phyloP scores from a whole-genome alignment of 2,113 vertebrate genomes.

The Cervus canadensis region DNA sequence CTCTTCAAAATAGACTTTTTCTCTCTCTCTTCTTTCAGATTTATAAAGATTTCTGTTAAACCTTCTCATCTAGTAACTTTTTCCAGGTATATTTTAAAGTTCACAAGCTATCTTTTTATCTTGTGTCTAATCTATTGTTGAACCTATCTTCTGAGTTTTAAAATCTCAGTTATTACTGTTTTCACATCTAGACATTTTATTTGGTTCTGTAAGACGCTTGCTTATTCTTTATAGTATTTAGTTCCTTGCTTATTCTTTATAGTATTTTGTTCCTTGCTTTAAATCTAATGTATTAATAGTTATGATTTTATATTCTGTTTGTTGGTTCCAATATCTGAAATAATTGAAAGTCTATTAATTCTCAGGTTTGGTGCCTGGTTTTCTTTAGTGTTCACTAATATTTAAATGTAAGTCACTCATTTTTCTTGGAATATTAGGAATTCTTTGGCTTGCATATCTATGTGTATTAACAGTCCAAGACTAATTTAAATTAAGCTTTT shows the following conservation, averaged over 20 bases:
- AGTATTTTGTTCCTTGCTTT: neutral
- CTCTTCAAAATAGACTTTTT: neutral
- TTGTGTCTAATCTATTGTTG: neutral
- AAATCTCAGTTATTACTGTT: conserved; percentile 13
- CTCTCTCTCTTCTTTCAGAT: neutral
- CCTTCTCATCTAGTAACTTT: neutral
- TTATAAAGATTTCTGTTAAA: neutral
- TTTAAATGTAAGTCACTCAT: neutral
- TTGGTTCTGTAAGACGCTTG: neutral
- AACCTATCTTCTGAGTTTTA: neutral
- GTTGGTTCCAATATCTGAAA: neutral
- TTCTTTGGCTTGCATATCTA: neutral
- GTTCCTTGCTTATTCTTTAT: neutral
- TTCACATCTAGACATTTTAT: neutral
- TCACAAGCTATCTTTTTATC: neutral
- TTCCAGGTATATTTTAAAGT: neutral
- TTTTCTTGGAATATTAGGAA: neutral
- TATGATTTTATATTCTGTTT: neutral
- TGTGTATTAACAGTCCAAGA: neutral
- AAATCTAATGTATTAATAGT: neutral
- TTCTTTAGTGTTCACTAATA: neutral
- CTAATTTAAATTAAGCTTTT: neutral
- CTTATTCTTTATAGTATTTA: neutral
- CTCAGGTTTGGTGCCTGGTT: neutral
- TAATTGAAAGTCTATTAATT: conserved; percentile 1